Evolutionary conservation across 2,113 vertebrate species (phyloP), one percentile per base, ranked within the genome.

Genomic region (Lophotis ruficrista): DNA sequence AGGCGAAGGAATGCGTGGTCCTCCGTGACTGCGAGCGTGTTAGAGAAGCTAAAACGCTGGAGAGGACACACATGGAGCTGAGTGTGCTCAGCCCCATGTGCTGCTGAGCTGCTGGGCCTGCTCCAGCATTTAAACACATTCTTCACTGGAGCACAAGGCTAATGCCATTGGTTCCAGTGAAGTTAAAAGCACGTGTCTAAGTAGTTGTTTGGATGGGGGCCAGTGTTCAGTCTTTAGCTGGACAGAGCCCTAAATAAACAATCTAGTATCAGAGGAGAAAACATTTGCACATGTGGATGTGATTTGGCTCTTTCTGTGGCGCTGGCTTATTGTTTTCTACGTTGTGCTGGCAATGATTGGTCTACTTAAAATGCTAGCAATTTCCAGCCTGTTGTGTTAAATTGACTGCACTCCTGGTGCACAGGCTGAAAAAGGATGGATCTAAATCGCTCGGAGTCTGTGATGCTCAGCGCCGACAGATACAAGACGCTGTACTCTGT

Each of bases 261-360:
- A 66, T 27, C 28, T 33, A 48, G 50, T 65, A 70, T 95, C 66
- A 72, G 89, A 93, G 72, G 30, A 89, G 80, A 82, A 91, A 87
- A 38, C 77, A 57, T 87, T 94, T 82, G 72, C 70, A 87, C 89
- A 62, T 87, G 86, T 23, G 41, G 92, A 88, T 95, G 45, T 80
- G 93, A 94, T 95, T 89, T 95, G 89, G 87, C 95, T 92, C 25
- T 89, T 91, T 87, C 91, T 93, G 87, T 91, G 66, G 90, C 81
- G 77, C 31, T 31, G 77, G 54, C n/a, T 82, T 89, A 66, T 93
- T 96, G 69, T 94, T 95, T 92, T 79, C 77, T 9, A 58, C 66
- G 58, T 79, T 60, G 17, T 57, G 31, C 77, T 93, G 90, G 89
- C 90, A 94, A 28, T 54, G 57, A 45, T 21, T 69, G n/a, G n/a